A percentile compares a stretch with the other conserved stretches of the same genome.
Evolutionary conservation across 1,140 invertebrate species (phyloP).

Genomic region (Caenorhabditis brenneri): DNA sequence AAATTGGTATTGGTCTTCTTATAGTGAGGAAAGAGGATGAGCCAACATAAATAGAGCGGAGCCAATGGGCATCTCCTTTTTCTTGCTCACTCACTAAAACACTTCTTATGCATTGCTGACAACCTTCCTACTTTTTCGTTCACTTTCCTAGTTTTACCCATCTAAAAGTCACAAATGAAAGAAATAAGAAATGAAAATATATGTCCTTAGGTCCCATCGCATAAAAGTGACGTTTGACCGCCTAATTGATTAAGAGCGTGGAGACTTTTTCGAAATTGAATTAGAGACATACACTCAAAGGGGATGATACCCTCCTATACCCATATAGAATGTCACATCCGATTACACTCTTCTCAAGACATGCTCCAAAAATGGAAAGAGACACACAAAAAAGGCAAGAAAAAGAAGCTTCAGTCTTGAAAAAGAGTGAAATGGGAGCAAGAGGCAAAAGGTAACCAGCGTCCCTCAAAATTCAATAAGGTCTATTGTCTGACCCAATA

Average conservation of each 20-base stretch:
- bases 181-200: neutral
- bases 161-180: neutral
- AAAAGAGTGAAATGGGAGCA: neutral
- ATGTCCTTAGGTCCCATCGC: neutral
- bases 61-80: neutral
- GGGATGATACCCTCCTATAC: conserved; percentile 12
- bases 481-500: conserved; percentile 22
- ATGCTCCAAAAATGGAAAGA: neutral
- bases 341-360: conserved; percentile 3
- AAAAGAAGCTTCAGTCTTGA: neutral
- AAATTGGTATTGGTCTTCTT: conserved; percentile 23
- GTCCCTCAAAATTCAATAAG: conserved; percentile 21
- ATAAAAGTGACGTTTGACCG: conserved; percentile 6
- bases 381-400: too few relatives aligned
- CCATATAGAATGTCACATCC: neutral
- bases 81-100: too few relatives aligned
- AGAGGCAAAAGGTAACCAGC: neutral
- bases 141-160: neutral
- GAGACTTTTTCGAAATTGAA: conserved; percentile 26
- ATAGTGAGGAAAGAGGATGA: neutral
- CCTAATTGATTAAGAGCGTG: conserved; percentile 34
- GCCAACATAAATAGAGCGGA: conserved; percentile 44
- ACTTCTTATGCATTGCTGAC: conserved; percentile 30
- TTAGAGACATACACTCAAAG: conserved; percentile 24
- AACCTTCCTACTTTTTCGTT: neutral